Conservation (phyloP, 23 tunicate genomes). For the Corella eumyota region DNA sequence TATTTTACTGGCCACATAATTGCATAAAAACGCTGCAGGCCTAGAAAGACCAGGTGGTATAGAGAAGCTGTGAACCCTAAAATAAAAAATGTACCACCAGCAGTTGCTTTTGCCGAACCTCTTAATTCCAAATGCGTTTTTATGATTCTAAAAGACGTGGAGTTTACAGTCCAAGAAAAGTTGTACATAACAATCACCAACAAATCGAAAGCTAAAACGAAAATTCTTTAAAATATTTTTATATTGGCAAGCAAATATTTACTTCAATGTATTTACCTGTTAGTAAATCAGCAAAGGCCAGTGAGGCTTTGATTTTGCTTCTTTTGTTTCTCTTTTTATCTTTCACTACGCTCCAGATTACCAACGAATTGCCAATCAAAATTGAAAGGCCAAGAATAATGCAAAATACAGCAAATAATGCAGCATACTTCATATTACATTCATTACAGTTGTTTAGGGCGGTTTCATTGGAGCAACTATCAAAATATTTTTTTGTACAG, state of each 20-base stretch:
- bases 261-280: constrained; percentile 11
- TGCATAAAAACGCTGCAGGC: constrained; percentile 10
- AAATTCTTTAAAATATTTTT: no score
- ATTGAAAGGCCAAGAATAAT: constrained; percentile 15
- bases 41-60: constrained; percentile 26
- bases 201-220: no score
- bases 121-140: no score
- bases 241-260: neutral
- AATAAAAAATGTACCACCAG: constrained; percentile 17
- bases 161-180: no score
- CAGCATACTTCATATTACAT: no score
- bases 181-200: no score
- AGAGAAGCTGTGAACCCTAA: constrained; percentile 30
- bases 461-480: no score
- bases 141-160: no score
- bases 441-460: no score
- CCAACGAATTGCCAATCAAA: constrained; percentile 18
- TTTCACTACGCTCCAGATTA: constrained; percentile 8
- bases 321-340: constrained; percentile 1
- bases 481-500: no score
- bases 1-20: no score
- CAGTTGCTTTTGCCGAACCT: constrained; percentile 5
- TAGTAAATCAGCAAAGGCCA: constrained; percentile 23
- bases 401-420: constrained; percentile 10
- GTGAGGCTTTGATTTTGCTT: constrained; percentile 21